These are phyloP conservation scores for Lasioglossum lativentre DNA, from an alignment of 2,888 invertebrate species.

Conservation along the genomic window DNA sequence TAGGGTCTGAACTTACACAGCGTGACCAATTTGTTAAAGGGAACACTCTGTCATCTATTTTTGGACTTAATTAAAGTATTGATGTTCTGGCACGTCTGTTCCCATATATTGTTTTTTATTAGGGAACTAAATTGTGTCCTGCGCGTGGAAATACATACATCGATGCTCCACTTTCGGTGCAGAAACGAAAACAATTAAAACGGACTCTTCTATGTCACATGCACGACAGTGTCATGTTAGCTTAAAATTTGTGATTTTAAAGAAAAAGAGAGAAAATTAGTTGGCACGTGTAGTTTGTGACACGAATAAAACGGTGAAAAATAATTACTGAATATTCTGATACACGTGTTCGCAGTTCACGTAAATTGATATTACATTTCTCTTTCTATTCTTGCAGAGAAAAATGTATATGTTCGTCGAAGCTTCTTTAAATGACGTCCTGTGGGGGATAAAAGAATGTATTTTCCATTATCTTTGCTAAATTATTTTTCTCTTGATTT, in stretches of 20 bases:
- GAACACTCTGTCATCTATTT: background rate
- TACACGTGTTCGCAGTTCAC: background rate
- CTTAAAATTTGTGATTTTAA: background rate
- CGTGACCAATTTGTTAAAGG: background rate
- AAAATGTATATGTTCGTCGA: background rate
- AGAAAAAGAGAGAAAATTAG: too few species aligned
- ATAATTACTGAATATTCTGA: background rate
- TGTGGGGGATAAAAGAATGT: background rate
- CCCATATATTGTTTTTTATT: background rate
- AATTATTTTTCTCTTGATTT: background rate
- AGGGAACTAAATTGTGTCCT: background rate
- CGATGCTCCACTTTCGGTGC: background rate
- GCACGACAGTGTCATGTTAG: background rate
- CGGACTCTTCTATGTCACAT: background rate
- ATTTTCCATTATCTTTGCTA: background rate
- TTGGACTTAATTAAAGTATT: background rate
- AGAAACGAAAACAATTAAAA: background rate
- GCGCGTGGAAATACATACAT: background rate
- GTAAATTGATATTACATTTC: background rate
- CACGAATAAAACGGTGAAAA: background rate
- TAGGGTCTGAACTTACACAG: background rate
- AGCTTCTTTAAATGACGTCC: background rate
- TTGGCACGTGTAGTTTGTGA: background rate
- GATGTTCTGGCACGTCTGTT: background rate
- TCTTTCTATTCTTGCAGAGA: background rate